Conservation (phyloP, 2,888 invertebrate species). For the Lasioglossum pauxillum region DNA sequence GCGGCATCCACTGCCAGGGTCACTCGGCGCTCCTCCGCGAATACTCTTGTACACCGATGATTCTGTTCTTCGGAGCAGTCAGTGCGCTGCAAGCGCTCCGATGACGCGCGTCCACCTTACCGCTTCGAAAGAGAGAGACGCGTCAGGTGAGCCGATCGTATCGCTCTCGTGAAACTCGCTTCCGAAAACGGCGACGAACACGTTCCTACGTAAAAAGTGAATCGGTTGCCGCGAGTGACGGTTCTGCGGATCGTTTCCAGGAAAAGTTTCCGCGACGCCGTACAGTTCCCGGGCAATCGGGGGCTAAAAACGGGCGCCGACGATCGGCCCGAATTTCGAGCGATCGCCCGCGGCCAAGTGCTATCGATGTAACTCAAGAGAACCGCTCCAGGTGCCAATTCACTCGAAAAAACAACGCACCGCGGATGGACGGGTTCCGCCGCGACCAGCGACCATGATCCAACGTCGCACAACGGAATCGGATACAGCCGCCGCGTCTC, state of each 20-base stretch:
- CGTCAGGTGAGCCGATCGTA: not conserved
- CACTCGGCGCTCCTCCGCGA: conserved; percentile 69
- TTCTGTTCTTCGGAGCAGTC: conserved; percentile 61
- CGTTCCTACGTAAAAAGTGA: not conserved
- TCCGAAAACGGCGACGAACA: not conserved
- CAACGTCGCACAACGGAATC: not conserved
- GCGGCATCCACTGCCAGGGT: conserved; percentile 84
- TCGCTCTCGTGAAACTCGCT: not conserved
- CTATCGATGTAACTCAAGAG: conserved; percentile 18
- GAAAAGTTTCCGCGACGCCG: not conserved
- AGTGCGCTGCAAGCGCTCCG: conserved; percentile 75
- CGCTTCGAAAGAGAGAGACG: conserved; percentile 4
- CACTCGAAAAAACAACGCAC: not conserved
- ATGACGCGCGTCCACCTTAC: conserved; percentile 62
- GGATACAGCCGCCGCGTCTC: not conserved
- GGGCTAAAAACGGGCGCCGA: not conserved
- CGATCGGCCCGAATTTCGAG: not conserved
- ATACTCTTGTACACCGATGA: conserved; percentile 56
- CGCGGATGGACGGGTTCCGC: conserved; percentile 14
- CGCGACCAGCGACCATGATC: conserved; percentile 23
- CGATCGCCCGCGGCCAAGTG: conserved; percentile 15
- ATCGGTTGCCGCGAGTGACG: conserved; percentile 1
- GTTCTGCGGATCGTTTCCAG: not conserved
- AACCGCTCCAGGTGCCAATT: conserved; percentile 44
- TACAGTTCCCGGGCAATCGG: not conserved